Conservation (phyloP, 2,797 vertebrate species). For the Sarcophilus harrisii region DNA sequence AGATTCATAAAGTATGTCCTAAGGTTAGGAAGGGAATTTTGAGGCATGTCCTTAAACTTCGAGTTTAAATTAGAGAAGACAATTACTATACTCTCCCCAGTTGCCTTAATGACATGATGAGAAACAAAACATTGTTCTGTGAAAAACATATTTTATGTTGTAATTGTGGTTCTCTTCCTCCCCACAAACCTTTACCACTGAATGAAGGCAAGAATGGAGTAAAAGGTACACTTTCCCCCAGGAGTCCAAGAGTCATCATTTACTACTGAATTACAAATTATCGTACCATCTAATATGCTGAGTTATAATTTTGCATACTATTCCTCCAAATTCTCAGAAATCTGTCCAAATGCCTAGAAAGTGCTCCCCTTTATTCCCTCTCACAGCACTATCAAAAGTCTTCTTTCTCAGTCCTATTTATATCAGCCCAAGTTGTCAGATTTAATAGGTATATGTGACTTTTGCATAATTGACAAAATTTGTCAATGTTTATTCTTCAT, state of each 20-base stretch:
- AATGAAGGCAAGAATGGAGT: slow-evolving; percentile 2
- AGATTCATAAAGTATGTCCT: background rate
- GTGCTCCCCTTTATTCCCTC: background rate
- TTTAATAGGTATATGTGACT: background rate
- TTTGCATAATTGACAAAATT: slow-evolving; percentile 11
- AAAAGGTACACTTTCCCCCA: background rate
- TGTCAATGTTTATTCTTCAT: background rate
- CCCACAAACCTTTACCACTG: background rate
- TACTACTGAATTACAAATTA: slow-evolving; percentile 14
- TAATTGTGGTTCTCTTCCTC: background rate
- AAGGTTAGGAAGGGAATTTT: background rate
- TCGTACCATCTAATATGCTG: background rate
- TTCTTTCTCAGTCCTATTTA: background rate
- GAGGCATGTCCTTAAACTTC: background rate
- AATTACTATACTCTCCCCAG: background rate
- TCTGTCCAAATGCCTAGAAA: slow-evolving; percentile 12
- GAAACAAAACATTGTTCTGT: background rate
- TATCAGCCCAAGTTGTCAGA: background rate
- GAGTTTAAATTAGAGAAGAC: slow-evolving; percentile 23
- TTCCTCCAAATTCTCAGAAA: slow-evolving; percentile 38
- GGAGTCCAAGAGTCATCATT: background rate
- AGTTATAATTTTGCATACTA: slow-evolving; percentile 1
- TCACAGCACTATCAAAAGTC: background rate
- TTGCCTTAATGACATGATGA: slow-evolving; percentile 21
- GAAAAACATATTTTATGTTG: slow-evolving; percentile 19